Conservation (phyloP, 2,113 vertebrate genomes). For the Labrus mixtus region DNA sequence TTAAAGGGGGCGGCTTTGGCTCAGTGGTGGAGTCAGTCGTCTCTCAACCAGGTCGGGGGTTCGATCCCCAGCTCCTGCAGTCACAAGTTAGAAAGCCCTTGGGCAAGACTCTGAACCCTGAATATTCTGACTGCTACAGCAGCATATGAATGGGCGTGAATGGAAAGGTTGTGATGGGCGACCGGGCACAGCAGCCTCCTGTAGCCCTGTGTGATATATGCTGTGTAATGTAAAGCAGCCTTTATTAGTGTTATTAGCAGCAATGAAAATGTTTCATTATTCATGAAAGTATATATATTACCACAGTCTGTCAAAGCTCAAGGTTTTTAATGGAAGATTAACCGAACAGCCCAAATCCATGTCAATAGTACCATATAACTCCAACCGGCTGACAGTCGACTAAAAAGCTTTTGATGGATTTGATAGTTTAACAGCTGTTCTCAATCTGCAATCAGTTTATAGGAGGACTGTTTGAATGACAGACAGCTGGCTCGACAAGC, state of each 20-base stretch:
- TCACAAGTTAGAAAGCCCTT: no score
- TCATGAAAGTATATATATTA: not conserved
- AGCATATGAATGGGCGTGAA: no score
- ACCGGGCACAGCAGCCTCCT: no score
- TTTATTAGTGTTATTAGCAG: not conserved
- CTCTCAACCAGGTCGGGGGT: no score
- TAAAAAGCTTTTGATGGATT: not conserved
- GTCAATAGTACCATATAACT: not conserved
- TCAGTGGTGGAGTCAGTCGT: no score
- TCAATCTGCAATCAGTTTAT: not conserved
- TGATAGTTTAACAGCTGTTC: constrained; percentile 15
- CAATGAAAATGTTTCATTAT: not conserved
- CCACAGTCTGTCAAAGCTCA: not conserved
- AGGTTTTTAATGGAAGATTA: not conserved
- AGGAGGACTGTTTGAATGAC: not conserved
- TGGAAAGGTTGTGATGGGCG: not conserved
- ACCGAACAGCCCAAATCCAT: not conserved
- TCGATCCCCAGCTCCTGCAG: no score
- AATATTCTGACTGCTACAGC: no score
- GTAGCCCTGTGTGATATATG: no score
- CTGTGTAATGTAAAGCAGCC: not conserved
- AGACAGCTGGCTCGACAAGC: constrained; percentile 12
- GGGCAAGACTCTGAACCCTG: no score
- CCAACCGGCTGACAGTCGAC: not conserved
- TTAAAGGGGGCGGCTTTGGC: no score